Percentiles rank a stretch among this genome's conserved stretches.
Conservation (phyloP, 2,888 invertebrate genomes). For the Scaptomyza tumidula region DNA sequence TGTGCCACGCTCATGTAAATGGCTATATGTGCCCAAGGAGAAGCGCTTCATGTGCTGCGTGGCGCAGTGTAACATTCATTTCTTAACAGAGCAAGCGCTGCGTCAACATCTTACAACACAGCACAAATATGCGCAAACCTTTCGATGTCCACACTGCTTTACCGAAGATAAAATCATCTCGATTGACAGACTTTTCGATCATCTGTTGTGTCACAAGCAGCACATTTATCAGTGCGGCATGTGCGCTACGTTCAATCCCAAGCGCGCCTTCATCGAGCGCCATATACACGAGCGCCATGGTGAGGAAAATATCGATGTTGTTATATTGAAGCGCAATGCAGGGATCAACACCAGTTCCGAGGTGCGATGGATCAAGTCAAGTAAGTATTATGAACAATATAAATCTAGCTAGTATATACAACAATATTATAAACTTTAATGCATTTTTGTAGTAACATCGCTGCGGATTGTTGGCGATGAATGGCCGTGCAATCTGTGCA, state of each 20-base stretch:
- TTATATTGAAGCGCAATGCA: constrained; percentile 58
- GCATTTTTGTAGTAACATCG: neutral
- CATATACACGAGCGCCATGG: constrained; percentile 87
- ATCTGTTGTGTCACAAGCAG: constrained; percentile 91
- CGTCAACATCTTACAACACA: constrained; percentile 24
- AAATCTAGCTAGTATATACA: too few relatives aligned
- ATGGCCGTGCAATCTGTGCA: constrained; percentile 55
- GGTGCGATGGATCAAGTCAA: constrained; percentile 41
- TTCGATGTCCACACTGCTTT: constrained; percentile 44
- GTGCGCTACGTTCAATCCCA: constrained; percentile 89
- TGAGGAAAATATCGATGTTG: constrained; percentile 49
- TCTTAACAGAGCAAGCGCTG: constrained; percentile 35
- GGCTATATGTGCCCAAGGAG: constrained; percentile 85
- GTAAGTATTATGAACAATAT: constrained; percentile 28
- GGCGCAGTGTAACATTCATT: constrained; percentile 3
- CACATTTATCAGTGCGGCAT: constrained; percentile 89
- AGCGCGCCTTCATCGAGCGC: constrained; percentile 87
- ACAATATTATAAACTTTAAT: too few relatives aligned
- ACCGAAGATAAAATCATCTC: rapidly evolving
- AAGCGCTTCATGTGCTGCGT: constrained; percentile 89
- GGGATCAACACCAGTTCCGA: constrained; percentile 4
- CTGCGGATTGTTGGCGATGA: neutral
- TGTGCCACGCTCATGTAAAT: neutral
- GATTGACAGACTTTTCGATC: constrained; percentile 86
- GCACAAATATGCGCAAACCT: constrained; percentile 22